phyloP scores from a whole-genome alignment of 2,888 invertebrate genomes.

The Melinopterus prodromus region DNA sequence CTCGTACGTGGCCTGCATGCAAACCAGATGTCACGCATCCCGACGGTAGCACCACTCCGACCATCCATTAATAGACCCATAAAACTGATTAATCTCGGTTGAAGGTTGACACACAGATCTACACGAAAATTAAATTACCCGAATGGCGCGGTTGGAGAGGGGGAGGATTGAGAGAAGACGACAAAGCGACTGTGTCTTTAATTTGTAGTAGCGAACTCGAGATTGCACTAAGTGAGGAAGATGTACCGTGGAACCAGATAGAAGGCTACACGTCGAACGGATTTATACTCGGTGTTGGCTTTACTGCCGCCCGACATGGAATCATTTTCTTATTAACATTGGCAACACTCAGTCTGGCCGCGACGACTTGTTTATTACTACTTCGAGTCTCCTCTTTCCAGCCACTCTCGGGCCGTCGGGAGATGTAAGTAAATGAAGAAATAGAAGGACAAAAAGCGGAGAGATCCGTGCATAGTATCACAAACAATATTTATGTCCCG shows the following conservation, averaged over 20 bases:
- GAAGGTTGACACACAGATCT: conserved; percentile 31
- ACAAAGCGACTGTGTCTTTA: conserved; percentile 38
- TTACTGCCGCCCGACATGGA: conserved; percentile 36
- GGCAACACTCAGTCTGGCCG: conserved; percentile 25
- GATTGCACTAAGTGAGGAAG: conserved; percentile 37
- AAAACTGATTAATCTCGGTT: conserved; percentile 53
- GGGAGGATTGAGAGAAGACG: conserved; percentile 8
- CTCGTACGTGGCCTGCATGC: conserved; percentile 46
- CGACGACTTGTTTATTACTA: conserved; percentile 1
- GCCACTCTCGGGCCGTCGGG: conserved; percentile 8
- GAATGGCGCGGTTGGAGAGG: background rate
- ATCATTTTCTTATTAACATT: conserved; percentile 36
- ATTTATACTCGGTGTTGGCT: conserved; percentile 31
- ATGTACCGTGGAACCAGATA: conserved; percentile 30
- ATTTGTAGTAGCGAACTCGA: conserved; percentile 36
- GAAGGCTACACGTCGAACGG: conserved; percentile 32
- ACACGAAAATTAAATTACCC: conserved; percentile 52
- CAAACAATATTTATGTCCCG: conserved; percentile 20
- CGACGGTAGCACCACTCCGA: conserved; percentile 43
- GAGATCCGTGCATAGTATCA: conserved; percentile 18
- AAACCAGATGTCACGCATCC: conserved; percentile 49
- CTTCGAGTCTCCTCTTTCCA: conserved; percentile 15
- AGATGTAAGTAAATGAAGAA: conserved; percentile 4
- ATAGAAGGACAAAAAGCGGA: conserved; percentile 13
- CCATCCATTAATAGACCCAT: conserved; percentile 55